These are phyloP conservation scores for Tauraco erythrolophus DNA, from an alignment of 2,113 vertebrate species.

Conservation along the genomic window DNA sequence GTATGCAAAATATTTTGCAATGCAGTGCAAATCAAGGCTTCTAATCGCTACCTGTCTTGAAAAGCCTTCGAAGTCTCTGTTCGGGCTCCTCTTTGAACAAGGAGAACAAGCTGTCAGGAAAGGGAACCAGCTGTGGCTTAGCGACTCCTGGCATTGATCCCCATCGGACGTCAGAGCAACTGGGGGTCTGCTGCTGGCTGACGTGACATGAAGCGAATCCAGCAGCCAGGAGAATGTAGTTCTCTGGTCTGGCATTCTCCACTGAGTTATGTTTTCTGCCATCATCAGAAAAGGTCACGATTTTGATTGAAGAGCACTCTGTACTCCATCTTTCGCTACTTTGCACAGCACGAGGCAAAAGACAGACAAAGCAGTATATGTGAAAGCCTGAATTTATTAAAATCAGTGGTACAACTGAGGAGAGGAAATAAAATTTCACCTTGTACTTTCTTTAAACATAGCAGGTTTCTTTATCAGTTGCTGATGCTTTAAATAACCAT, in stretches of 20 bases:
- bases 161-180: neutral
- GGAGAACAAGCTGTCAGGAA: neutral
- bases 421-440: neutral
- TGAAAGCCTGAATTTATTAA: neutral
- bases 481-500: neutral
- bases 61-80: neutral
- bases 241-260: neutral
- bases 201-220: fast-evolving
- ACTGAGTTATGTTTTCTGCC: neutral
- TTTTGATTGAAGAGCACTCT: neutral
- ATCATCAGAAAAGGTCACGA: neutral
- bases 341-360: neutral
- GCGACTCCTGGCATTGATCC: neutral
- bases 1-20: neutral
- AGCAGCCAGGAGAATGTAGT: neutral
- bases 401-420: neutral
- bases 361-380: neutral
- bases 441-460: neutral
- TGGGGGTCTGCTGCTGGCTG: neutral
- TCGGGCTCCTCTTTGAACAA: neutral
- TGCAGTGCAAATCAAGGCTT: neutral
- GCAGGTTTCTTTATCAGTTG: neutral
- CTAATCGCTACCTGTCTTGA: neutral
- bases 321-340: neutral
- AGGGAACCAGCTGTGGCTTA: neutral